Base-by-base conservation (phyloP, 2,888 invertebrate genomes). In the Drosophila percnosoma region DNA sequence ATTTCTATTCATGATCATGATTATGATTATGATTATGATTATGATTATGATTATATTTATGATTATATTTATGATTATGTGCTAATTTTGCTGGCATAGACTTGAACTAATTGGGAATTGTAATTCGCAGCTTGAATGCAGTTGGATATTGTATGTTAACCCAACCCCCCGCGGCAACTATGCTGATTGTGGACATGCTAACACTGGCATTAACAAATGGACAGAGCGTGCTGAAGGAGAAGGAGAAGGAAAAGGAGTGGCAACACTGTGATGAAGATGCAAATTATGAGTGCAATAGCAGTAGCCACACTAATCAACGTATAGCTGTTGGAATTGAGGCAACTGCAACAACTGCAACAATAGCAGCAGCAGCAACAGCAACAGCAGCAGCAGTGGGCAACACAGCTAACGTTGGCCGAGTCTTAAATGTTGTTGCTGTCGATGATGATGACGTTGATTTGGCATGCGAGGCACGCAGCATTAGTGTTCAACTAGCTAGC, bases 131-230 rank as follows among this genome's bases (percentile, higher is more conserved):
- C 49, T 48, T 34, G 38, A 27, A 71, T 71, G 71, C 51, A 31
- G 48, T 34, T 49, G 38, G 38, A 59, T 27, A 64, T 61, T 68
- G 38, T 70, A 29, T 58, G 66, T 58, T 54, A 53, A 53, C n/a
- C 52, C 45, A 45, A 45, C 24, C 15, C 54, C 59, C 54, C 57
- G 62, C 54, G 57, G 58, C 73, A 73, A 75, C 52, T 55, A 87
- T 87, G 87, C 84, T 87, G 48, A 88, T 87, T 78, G 90, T 90
- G 72, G 87, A 87, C 72, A 87, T 87, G 87, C 70, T 87, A 59
- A 86, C 90, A 36, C 52, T 87, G 75, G 87, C 90, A 29, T 57
- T 87, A 75, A 64, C 82, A 38, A 90, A 75, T 58, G 88, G 76
- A 60, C 73, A 69, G 68, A 63, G 71, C 36, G 64, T 69, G 71